Evolutionary conservation across 1,140 invertebrate genomes (phyloP).

Genomic region (Sinonovacula constricta): DNA sequence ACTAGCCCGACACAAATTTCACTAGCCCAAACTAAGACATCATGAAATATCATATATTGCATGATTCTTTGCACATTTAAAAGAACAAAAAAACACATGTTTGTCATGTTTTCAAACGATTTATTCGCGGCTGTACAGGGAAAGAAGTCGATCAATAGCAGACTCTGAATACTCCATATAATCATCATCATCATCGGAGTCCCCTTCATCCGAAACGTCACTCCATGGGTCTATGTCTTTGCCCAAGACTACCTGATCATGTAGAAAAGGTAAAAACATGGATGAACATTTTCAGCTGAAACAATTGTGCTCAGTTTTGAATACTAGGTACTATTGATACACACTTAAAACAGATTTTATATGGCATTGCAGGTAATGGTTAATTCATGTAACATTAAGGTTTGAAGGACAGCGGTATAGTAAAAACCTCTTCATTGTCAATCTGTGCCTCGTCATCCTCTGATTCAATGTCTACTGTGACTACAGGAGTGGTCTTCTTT

Average conservation of each 20-base stretch:
- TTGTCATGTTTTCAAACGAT: too few species aligned
- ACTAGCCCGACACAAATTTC: too few species aligned
- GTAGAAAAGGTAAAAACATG: not conserved
- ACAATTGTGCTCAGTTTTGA: not conserved
- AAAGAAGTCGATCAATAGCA: conserved; percentile 6
- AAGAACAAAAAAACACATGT: too few species aligned
- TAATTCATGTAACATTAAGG: not conserved
- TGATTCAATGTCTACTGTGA: conserved; percentile 16
- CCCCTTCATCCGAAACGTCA: not conserved
- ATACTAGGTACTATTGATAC: not conserved
- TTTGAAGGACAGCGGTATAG: not conserved
- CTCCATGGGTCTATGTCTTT: conserved; percentile 2
- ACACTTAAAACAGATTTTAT: not conserved
- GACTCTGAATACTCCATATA: conserved; percentile 16
- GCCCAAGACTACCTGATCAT: conserved; percentile 1
- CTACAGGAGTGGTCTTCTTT: not conserved
- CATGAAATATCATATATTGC: too few species aligned
- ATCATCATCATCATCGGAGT: conserved; percentile 2
- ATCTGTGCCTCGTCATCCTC: not conserved
- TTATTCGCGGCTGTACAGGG: not conserved
- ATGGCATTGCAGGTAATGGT: not conserved
- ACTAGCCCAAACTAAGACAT: too few species aligned
- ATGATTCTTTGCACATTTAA: too few species aligned
- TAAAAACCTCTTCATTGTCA: not conserved
- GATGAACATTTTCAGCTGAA: not conserved